These are phyloP conservation scores for Pygocentrus nattereri DNA, from an alignment of 2,797 vertebrate species.

Conservation along the genomic window DNA sequence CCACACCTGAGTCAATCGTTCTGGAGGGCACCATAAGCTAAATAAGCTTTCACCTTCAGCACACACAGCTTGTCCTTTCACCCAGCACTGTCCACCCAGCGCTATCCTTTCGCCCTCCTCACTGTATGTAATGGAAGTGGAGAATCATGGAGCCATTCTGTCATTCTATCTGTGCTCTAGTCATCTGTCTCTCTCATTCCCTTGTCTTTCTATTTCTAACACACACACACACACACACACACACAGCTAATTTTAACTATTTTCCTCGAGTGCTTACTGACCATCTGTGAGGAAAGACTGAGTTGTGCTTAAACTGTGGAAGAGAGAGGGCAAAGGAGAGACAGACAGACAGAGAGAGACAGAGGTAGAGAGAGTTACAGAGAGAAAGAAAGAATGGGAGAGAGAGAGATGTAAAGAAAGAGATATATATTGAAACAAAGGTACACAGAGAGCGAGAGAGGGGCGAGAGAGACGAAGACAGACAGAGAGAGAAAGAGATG, in stretches of 20 bases:
- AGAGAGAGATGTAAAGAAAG: conserved; percentile 5
- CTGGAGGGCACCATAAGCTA: neutral
- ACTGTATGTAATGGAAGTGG: neutral
- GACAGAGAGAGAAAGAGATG: neutral
- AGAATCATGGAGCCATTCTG: neutral
- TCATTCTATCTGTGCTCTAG: conserved; percentile 13
- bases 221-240: neutral
- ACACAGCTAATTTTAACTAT: conserved; percentile 39
- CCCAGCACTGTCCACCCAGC: no score
- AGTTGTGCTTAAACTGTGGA: neutral
- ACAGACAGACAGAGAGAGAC: conserved; percentile 1
- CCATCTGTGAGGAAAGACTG: conserved; percentile 41
- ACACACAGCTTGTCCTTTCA: neutral
- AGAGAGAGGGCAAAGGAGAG: conserved; percentile 12
- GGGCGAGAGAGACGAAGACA: no score
- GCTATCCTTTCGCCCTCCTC: no score
- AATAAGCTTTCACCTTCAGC: conserved; percentile 5
- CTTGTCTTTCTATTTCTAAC: neutral
- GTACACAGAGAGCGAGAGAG: conserved; percentile 15
- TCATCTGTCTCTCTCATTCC: neutral
- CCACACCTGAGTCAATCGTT: neutral
- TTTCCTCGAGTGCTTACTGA: conserved; percentile 44
- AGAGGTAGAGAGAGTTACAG: no score
- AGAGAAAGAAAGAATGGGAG: neutral
- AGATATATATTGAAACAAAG: no score